phyloP scores from a whole-genome alignment of 2,113 vertebrate species.

The Chaetodon auriga region DNA sequence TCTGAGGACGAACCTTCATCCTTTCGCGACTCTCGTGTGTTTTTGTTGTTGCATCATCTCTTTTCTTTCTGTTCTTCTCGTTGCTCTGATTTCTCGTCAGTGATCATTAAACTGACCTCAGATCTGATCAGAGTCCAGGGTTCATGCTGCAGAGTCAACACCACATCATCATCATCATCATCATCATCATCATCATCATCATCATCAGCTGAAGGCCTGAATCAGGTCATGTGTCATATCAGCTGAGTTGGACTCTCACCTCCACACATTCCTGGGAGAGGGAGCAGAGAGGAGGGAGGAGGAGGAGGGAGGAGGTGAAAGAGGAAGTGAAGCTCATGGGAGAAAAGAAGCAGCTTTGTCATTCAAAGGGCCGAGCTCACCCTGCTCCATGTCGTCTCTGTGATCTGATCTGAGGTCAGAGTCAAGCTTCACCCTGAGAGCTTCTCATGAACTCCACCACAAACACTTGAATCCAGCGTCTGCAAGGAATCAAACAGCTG shows the following conservation, averaged over 20 bases:
- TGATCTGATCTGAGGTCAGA: constrained; percentile 7
- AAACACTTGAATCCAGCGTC: too few relatives aligned
- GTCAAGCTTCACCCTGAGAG: neutral
- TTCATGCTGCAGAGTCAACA: too few relatives aligned
- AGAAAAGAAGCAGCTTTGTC: neutral
- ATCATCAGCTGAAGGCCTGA: neutral
- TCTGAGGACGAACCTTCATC: too few relatives aligned
- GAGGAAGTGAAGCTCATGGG: constrained; percentile 8
- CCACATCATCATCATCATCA: too few relatives aligned
- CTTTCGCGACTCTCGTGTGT: too few relatives aligned
- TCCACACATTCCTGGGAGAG: constrained; percentile 50
- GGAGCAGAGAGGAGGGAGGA: neutral
- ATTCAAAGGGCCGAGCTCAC: constrained; percentile 5
- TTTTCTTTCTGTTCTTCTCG: neutral
- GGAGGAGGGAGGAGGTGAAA: neutral
- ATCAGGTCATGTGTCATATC: constrained; percentile 36
- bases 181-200: too few relatives aligned
- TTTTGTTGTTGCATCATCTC: too few relatives aligned
- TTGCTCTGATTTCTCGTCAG: neutral
- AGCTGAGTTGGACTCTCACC: constrained; percentile 25
- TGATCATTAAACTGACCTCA: neutral
- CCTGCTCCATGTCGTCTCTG: neutral
- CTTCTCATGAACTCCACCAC: neutral
- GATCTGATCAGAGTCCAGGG: constrained; percentile 16
- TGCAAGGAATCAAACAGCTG: neutral